phyloP scores from a whole-genome alignment of 1,140 invertebrate genomes.

The Cataglyphis hispanica region DNA sequence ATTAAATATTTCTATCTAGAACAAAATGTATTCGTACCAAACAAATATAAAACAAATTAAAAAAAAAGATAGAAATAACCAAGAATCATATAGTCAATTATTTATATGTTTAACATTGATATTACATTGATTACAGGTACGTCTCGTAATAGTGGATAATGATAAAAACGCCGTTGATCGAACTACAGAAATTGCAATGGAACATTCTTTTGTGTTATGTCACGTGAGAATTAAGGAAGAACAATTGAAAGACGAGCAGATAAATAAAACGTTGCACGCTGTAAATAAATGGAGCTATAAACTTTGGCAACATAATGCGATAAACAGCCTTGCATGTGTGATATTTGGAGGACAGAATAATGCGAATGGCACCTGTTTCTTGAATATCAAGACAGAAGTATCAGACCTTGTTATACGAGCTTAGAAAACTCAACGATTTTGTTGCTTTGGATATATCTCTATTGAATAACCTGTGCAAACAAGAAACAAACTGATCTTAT shows the following conservation, averaged over 20 bases:
- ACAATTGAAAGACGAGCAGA: slow-evolving; percentile 81
- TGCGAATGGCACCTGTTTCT: slow-evolving; percentile 86
- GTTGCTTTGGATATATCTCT: not conserved
- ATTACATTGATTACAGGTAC: slow-evolving; percentile 70
- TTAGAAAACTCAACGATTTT: slow-evolving; percentile 16
- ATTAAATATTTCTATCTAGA: slow-evolving; percentile 1
- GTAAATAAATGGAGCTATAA: slow-evolving; percentile 89
- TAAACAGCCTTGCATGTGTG: slow-evolving; percentile 87
- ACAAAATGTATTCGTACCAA: slow-evolving; percentile 27
- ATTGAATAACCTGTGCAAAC: not conserved
- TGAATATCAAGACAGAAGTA: slow-evolving; percentile 84
- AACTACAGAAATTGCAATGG: slow-evolving; percentile 85
- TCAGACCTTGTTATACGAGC: not conserved
- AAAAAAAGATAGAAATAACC: not conserved
- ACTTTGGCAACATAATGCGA: slow-evolving; percentile 87
- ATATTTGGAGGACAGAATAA: slow-evolving; percentile 87
- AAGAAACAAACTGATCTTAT: not conserved
- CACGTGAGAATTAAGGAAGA: slow-evolving; percentile 86
- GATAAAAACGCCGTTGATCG: slow-evolving; percentile 87
- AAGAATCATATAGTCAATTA: not conserved
- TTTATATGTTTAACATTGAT: not conserved
- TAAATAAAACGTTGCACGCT: slow-evolving; percentile 84
- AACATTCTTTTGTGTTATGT: slow-evolving; percentile 88
- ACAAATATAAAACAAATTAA: not conserved
- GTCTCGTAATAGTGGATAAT: slow-evolving; percentile 82